These are phyloP conservation scores for Pituophis catenifer DNA, from an alignment of 2,113 vertebrate genomes.

Conservation along the genomic window DNA sequence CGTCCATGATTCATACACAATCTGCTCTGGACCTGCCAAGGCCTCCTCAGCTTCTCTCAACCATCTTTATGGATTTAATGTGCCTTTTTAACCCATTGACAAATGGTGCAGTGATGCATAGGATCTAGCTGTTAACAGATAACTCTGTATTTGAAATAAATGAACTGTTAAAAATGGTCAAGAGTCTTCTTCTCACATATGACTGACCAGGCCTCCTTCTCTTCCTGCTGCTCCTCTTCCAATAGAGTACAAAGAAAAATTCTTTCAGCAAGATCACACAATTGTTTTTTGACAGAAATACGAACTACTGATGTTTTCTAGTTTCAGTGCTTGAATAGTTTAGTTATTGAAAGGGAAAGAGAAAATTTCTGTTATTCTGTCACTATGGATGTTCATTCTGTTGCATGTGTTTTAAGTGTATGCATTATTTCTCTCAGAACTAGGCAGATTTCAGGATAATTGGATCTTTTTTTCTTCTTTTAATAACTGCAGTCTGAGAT, in stretches of 20 bases:
- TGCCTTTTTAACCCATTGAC: neutral
- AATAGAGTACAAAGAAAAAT: neutral
- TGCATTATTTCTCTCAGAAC: neutral
- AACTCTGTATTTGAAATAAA: constrained; percentile 16
- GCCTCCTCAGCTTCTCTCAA: neutral
- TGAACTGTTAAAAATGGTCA: constrained; percentile 17
- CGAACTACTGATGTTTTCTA: neutral
- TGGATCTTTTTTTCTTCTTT: neutral
- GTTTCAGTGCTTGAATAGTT: neutral
- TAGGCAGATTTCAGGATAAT: neutral
- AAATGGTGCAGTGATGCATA: neutral
- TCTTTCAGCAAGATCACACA: neutral
- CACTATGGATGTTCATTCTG: neutral
- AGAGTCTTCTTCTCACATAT: neutral
- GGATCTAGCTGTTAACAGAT: neutral
- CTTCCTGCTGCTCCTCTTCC: neutral
- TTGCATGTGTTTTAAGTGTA: neutral
- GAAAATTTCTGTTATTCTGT: neutral
- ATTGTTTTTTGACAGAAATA: neutral
- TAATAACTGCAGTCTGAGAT: neutral
- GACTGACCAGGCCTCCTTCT: neutral
- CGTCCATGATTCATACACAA: neutral
- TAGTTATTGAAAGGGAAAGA: neutral
- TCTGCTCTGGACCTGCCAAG: neutral
- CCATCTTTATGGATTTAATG: neutral